phyloP scores from a whole-genome alignment of 1,140 invertebrate species.

The Uloborus diversus region DNA sequence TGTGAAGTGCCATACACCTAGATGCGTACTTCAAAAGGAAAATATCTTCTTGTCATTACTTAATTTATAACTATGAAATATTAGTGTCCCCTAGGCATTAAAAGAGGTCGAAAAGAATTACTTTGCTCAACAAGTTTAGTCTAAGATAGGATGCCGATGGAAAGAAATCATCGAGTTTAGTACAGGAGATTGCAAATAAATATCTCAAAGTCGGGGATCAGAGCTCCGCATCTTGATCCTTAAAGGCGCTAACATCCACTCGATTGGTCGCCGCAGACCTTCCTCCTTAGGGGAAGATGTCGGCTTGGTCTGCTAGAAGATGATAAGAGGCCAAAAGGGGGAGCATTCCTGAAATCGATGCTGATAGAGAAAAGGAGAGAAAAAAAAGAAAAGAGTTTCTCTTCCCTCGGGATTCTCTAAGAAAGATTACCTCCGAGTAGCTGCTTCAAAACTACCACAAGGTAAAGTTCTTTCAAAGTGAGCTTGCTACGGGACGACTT shows the following conservation, averaged over 20 bases:
- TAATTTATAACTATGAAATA: no score
- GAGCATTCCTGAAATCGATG: slow-evolving; percentile 22
- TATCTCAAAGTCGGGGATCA: neutral
- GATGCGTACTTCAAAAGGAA: no score
- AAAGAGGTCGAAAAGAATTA: no score
- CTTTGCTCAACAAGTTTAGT: neutral
- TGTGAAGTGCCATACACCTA: no score
- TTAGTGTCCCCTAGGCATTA: no score
- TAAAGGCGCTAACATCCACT: slow-evolving; percentile 25
- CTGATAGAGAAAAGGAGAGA: neutral
- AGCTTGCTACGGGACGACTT: neutral
- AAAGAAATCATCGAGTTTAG: neutral
- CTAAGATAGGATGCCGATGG: neutral
- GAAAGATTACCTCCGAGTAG: slow-evolving; percentile 33
- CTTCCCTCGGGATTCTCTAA: slow-evolving; percentile 29
- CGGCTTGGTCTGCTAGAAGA: slow-evolving; percentile 29
- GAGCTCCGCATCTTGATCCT: slow-evolving; percentile 11
- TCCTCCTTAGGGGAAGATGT: slow-evolving; percentile 9
- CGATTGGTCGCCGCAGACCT: slow-evolving; percentile 18
- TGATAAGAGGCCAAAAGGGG: slow-evolving; percentile 37
- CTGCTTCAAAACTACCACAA: slow-evolving; percentile 37
- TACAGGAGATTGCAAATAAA: neutral
- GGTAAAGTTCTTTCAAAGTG: neutral
- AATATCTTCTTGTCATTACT: no score
- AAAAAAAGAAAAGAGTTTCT: slow-evolving; percentile 4